Evolutionary conservation across 2,888 invertebrate species (phyloP).

Genomic region (Drosophila affinis): DNA sequence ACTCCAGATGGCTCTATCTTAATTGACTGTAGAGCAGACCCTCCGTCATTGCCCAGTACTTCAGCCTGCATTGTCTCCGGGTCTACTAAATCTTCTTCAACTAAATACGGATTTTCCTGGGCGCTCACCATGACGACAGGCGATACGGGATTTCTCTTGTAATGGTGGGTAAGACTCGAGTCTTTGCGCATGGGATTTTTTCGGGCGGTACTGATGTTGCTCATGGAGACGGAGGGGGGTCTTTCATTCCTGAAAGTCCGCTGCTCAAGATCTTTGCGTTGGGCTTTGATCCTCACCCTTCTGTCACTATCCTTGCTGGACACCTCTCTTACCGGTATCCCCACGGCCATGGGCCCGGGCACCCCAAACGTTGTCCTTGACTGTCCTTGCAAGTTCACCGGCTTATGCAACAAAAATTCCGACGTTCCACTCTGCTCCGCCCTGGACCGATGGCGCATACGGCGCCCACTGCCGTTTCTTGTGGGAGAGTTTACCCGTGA

Average conservation of each 20-base stretch:
- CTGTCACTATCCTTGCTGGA: background rate
- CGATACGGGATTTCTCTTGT: background rate
- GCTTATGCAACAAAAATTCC: background rate
- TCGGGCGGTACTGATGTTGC: background rate
- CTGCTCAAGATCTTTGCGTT: background rate
- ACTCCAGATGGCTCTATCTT: background rate
- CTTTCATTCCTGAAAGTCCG: no score
- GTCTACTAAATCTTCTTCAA: background rate
- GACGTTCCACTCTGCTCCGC: background rate
- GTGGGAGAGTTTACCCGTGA: background rate
- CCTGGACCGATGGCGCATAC: background rate
- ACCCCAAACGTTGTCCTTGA: background rate
- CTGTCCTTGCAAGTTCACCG: background rate
- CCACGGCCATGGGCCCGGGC: slow-evolving; percentile 1
- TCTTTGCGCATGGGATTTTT: background rate
- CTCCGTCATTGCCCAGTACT: background rate
- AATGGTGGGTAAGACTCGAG: background rate
- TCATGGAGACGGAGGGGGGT: background rate
- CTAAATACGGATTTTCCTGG: background rate
- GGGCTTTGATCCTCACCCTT: background rate
- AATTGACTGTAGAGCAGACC: background rate
- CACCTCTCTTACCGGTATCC: slow-evolving; percentile 15
- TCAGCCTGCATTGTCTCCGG: background rate
- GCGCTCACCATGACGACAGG: background rate
- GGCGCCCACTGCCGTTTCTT: background rate